Evolutionary conservation across 2,888 invertebrate species (phyloP).

Genomic region (Meteorus colon): DNA sequence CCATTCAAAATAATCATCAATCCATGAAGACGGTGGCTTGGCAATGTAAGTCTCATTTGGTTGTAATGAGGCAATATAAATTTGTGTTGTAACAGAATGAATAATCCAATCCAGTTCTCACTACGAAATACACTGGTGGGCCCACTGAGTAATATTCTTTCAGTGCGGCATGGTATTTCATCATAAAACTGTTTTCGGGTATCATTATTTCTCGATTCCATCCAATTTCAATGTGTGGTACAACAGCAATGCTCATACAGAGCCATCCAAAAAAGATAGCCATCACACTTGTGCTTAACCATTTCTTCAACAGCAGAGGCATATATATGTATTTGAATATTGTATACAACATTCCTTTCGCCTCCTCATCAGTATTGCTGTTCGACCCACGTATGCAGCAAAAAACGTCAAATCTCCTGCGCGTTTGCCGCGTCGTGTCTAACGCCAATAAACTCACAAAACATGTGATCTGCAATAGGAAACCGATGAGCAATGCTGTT

Average conservation of each 20-base stretch:
- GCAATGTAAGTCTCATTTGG: constrained; percentile 83
- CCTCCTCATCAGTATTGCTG: constrained; percentile 76
- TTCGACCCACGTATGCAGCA: constrained; percentile 87
- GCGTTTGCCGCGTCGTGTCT: constrained; percentile 87
- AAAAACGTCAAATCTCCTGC: constrained; percentile 84
- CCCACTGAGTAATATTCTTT: constrained; percentile 91
- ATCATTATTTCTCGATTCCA: constrained; percentile 97
- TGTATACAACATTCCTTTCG: constrained; percentile 86
- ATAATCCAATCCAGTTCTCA: constrained; percentile 86
- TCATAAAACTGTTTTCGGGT: constrained; percentile 97
- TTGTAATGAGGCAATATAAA: constrained; percentile 74
- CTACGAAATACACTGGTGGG: constrained; percentile 94
- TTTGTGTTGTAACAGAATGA: constrained; percentile 86
- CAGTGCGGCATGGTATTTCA: constrained; percentile 91
- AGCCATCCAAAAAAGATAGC: constrained; percentile 94
- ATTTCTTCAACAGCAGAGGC: constrained; percentile 86
- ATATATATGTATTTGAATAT: constrained; percentile 91
- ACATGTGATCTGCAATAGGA: constrained; percentile 95
- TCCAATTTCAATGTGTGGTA: constrained; percentile 93
- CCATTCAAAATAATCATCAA: constrained; percentile 99
- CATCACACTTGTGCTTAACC: constrained; percentile 84
- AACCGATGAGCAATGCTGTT: constrained; percentile 94
- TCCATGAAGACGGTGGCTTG: constrained; percentile 92
- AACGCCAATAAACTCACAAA: constrained; percentile 92
- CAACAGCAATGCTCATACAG: constrained; percentile 89